Evolutionary conservation across 1,140 invertebrate species (phyloP).

Genomic region (Eufriesea mexicana): DNA sequence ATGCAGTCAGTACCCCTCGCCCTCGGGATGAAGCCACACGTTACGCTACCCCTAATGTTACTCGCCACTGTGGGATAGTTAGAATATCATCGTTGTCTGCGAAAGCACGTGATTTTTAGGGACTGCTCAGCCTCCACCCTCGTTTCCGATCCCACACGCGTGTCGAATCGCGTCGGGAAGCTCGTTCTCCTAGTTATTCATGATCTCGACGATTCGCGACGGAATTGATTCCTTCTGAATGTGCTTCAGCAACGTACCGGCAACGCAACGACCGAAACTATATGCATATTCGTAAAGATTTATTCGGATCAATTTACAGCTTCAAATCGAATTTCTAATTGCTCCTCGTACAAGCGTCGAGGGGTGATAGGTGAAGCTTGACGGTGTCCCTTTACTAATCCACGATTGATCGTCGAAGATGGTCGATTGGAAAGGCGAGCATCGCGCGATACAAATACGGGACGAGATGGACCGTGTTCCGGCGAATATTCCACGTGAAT

Average conservation of each 20-base stretch:
- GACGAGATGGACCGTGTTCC: too few species aligned
- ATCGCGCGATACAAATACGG: too few species aligned
- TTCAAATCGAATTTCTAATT: too few species aligned
- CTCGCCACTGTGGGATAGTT: conserved; percentile 76
- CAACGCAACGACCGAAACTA: too few species aligned
- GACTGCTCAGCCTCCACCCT: conserved; percentile 35
- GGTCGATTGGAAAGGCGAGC: too few species aligned
- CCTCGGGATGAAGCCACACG: conserved; percentile 49
- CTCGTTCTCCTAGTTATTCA: conserved; percentile 57
- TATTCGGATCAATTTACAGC: too few species aligned
- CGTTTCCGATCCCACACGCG: conserved; percentile 9
- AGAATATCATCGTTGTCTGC: conserved; percentile 73
- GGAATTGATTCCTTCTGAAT: conserved; percentile 42
- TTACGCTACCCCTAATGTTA: conserved; percentile 58
- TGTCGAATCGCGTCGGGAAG: neutral
- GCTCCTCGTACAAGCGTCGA: too few species aligned
- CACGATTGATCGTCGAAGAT: too few species aligned
- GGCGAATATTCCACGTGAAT: neutral
- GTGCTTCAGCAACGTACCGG: too few species aligned
- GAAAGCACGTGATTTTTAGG: conserved; percentile 49
- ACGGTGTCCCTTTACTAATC: too few species aligned
- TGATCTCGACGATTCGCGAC: conserved; percentile 52
- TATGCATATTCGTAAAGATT: too few species aligned
- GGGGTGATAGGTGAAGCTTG: too few species aligned
- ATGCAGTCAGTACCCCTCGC: conserved; percentile 52